phyloP scores from a whole-genome alignment of 2,888 invertebrate species.

The Diabrotica balteata region DNA sequence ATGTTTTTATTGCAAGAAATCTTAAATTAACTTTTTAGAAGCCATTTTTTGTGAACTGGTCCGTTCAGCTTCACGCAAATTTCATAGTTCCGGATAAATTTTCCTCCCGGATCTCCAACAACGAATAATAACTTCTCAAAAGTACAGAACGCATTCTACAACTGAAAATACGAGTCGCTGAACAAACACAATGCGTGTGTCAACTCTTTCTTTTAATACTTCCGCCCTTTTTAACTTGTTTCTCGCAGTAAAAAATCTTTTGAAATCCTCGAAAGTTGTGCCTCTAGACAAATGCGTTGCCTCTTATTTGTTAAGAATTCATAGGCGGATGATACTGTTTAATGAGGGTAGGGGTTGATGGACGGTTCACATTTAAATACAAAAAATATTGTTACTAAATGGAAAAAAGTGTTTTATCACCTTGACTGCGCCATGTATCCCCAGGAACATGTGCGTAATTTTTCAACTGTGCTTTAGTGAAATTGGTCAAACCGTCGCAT shows the following conservation, averaged over 20 bases:
- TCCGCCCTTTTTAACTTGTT: slow-evolving; percentile 34
- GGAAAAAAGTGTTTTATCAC: too few relatives aligned
- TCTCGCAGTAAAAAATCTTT: slow-evolving; percentile 27
- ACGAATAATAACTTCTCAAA: not conserved
- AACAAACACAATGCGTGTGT: slow-evolving; percentile 32
- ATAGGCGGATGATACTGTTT: too few relatives aligned
- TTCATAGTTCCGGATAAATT: not conserved
- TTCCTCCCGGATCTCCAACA: not conserved
- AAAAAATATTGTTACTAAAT: too few relatives aligned
- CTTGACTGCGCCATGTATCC: too few relatives aligned
- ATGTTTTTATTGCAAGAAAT: not conserved
- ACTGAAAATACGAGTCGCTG: slow-evolving; percentile 12
- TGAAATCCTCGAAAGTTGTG: slow-evolving; percentile 24
- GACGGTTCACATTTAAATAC: too few relatives aligned
- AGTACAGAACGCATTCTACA: slow-evolving; percentile 2
- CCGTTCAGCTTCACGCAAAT: not conserved
- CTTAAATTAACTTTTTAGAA: not conserved
- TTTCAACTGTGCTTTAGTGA: too few relatives aligned
- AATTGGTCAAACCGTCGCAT: too few relatives aligned
- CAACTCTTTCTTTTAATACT: slow-evolving; percentile 29
- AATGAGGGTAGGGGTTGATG: too few relatives aligned
- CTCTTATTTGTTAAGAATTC: too few relatives aligned
- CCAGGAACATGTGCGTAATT: too few relatives aligned
- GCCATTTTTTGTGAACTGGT: not conserved
- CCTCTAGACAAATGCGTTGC: slow-evolving; percentile 19